Evolutionary conservation across 2,797 vertebrate species (phyloP), one percentile per base, ranked within the genome.

Genomic region (Strix occidentalis): DNA sequence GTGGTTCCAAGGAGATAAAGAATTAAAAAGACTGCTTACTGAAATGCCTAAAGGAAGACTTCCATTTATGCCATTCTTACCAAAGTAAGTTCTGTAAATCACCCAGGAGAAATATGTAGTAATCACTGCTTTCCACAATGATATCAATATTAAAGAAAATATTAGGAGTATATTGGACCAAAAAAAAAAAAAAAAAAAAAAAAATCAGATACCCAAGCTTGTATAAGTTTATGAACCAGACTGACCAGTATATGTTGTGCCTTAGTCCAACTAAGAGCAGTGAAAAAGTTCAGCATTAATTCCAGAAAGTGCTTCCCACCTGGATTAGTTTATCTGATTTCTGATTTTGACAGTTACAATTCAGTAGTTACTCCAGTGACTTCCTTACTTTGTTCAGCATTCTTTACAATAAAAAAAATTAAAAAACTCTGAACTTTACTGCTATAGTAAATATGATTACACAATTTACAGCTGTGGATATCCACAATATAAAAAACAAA

Each of bases 401-500:
- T 53, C 28, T 82, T 78, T 31, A 78, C 16, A 37, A 21, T 13
- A 17, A 39, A n/a, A n/a, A 56, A 31, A 13, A 31, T 28, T 13
- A 77, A 79, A 64, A 72, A 3, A 4, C 0, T 3, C 0, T 3
- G 6, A 66, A 48, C 3, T 51, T 31, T 41, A 41, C 13, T 13
- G 39, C 39, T 63, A 15, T 2, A 88, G 28, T 63, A 90, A 66
- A 85, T 80, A 77, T 8, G 5, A 63, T 83, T 51, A 48, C 20
- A 37, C 28, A 60, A 70, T 77, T 92, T 71, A 74, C 12, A 88
- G 72, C n/a, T 90, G 54, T 60, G 45, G 25, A 29, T 81, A 68
- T 21, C 56, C 33, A n/a, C 53, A 84, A 41, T 37, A 66, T 26
- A 92, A 83, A 86, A 86, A 86, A 64, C 13, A 90, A 80, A 74